phyloP scores from a whole-genome alignment of 2,888 invertebrate genomes.

The Chorisops tibialis region DNA sequence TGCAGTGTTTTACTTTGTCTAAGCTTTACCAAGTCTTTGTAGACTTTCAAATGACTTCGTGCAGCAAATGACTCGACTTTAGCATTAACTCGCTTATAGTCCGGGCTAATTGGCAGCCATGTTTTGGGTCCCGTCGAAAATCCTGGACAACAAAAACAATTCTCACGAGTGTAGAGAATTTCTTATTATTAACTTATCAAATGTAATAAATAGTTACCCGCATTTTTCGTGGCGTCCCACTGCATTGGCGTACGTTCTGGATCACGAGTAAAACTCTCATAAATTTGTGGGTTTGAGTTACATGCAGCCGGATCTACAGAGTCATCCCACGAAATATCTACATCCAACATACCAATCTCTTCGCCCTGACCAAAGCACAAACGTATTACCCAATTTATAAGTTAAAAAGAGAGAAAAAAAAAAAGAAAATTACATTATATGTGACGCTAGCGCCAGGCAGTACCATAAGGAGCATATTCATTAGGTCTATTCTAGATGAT shows the following conservation, averaged over 20 bases:
- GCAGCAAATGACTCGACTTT: slow-evolving; percentile 50
- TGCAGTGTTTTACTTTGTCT: slow-evolving; percentile 51
- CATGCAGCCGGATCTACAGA: slow-evolving; percentile 56
- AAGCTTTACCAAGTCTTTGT: slow-evolving; percentile 53
- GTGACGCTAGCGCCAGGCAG: slow-evolving; percentile 81
- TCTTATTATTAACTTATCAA: no score
- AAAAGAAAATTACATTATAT: slow-evolving; percentile 71
- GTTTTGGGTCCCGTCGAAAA: slow-evolving; percentile 46
- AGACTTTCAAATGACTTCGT: slow-evolving; percentile 60
- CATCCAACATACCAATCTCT: slow-evolving; percentile 65
- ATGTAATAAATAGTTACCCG: no score
- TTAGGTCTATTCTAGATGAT: slow-evolving; percentile 65
- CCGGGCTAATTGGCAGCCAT: slow-evolving; percentile 53
- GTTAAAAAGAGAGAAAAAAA: slow-evolving; percentile 33
- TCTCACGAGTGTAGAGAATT: background rate
- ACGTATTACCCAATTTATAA: no score
- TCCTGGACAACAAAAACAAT: slow-evolving; percentile 27
- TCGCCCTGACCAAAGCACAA: no score
- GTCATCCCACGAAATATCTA: slow-evolving; percentile 53
- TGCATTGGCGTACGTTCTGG: slow-evolving; percentile 63
- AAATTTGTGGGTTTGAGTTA: slow-evolving; percentile 52
- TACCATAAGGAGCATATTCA: slow-evolving; percentile 76
- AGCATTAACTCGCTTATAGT: slow-evolving; percentile 61
- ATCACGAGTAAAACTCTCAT: slow-evolving; percentile 53
- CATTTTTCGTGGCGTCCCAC: slow-evolving; percentile 56